Conservation (phyloP, 2,113 vertebrate species). For the Syrrhaptes paradoxus region DNA sequence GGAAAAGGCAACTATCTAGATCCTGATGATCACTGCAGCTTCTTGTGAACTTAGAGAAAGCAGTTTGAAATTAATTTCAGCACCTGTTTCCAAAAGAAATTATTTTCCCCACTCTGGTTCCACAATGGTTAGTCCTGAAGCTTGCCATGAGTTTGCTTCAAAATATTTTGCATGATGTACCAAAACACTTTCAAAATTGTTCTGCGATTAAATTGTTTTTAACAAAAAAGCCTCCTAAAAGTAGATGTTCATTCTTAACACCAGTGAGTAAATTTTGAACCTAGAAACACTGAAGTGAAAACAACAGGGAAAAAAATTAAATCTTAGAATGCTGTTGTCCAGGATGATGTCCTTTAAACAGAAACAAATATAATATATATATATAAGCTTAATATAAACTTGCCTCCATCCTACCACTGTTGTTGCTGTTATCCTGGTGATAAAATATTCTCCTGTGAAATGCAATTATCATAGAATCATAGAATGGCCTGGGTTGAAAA, state of each 20-base stretch:
- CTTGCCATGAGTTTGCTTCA: neutral
- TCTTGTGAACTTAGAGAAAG: neutral
- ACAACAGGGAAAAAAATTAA: accelerated
- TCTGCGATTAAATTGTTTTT: neutral
- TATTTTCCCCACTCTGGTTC: neutral
- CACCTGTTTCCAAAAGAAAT: neutral
- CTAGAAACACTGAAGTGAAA: neutral
- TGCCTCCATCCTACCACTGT: neutral
- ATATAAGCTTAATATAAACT: neutral
- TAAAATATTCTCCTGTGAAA: neutral
- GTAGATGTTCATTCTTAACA: neutral
- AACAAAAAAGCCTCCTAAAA: neutral
- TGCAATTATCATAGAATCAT: no score
- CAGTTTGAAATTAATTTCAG: neutral
- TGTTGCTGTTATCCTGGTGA: neutral
- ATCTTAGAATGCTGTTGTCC: neutral
- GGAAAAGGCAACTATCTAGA: neutral
- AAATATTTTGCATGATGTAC: neutral
- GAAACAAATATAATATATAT: no score
- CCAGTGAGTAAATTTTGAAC: neutral
- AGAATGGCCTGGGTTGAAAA: no score
- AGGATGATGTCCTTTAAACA: neutral
- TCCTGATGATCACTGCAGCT: neutral
- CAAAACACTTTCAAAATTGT: neutral
- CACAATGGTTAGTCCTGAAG: neutral